Evolutionary conservation across 2,888 invertebrate genomes (phyloP), one percentile per base, ranked within the genome.

Genomic region (Drosophila mercatorum): DNA sequence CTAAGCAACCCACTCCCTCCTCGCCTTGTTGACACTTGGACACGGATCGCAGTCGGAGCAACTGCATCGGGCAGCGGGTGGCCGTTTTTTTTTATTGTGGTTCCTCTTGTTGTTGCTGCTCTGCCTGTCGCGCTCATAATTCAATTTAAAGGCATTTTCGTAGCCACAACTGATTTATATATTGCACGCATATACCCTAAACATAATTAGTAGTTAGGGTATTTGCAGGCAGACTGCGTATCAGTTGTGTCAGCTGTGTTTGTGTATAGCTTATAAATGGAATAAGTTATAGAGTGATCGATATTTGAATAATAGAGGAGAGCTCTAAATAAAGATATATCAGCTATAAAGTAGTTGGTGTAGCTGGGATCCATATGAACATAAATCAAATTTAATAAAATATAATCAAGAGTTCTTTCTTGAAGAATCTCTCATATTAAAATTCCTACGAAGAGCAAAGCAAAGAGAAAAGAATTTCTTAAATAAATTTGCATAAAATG

Each of bases 111-210:
- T 46, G 44, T 46, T 46, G 22, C 4, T 22, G 22, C 2, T 52
- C 67, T 60, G 72, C 31, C 59, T 65, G 68, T 55, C 55, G 40
- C 26, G 74, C 65, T 44, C 83, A 80, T 90, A 91, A 90, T 91
- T 91, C 81, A 91, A 90, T 90, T 90, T 79, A 82, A 77, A 66
- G 53, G 67, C 60, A 68, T 72, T 75, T 75, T 79, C 43, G 64
- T 69, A 70, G 69, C 60, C 55, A 64, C 65, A 72, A 77, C 74
- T 68, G 81, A 75, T 80, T 85, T 80, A 52, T 60, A 52, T 60
- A 38, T 66, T 41, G 14, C n/a, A 22, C 11, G 7, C 5, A 41
- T 38, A 62, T 59, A 62, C 70, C 72, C 70, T 56, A 43, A 47
- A 43, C 55, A 38, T 22, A 38, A 10, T 22, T 41, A 22, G 10